Conservation (phyloP, 2,113 vertebrate genomes). For the Cyanoramphus novaezelandiae region DNA sequence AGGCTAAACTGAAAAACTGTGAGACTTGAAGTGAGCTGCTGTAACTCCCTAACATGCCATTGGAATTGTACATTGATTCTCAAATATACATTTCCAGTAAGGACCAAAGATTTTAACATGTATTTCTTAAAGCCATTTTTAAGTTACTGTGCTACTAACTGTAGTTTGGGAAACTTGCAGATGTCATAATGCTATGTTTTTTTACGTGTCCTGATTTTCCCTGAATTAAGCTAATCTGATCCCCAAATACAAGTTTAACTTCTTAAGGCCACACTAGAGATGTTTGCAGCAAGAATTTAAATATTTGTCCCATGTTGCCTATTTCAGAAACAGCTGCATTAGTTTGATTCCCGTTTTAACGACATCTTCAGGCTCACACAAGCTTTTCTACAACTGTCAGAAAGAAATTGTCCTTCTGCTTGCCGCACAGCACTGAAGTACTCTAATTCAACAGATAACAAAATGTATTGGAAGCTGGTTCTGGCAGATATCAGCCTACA, state of each 20-base stretch:
- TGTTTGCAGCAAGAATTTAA: neutral
- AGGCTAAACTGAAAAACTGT: neutral
- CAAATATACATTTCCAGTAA: neutral
- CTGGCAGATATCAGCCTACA: neutral
- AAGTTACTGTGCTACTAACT: accelerated
- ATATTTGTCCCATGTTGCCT: neutral
- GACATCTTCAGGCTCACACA: neutral
- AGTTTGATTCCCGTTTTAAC: neutral
- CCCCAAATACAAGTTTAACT: neutral
- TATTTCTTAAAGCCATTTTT: neutral
- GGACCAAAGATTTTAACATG: accelerated
- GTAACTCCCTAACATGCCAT: neutral
- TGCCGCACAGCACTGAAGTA: neutral
- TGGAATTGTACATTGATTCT: neutral
- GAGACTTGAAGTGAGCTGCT: neutral
- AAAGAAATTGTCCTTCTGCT: neutral
- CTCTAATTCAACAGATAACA: neutral
- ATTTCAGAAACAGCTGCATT: neutral
- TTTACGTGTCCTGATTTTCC: neutral
- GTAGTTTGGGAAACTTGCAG: neutral
- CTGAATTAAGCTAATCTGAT: neutral
- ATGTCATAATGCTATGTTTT: neutral
- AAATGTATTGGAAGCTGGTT: neutral
- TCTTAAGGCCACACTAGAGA: neutral
- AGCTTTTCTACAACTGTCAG: neutral